Conservation (phyloP, 2,797 vertebrate genomes). For the Mareca strepera region DNA sequence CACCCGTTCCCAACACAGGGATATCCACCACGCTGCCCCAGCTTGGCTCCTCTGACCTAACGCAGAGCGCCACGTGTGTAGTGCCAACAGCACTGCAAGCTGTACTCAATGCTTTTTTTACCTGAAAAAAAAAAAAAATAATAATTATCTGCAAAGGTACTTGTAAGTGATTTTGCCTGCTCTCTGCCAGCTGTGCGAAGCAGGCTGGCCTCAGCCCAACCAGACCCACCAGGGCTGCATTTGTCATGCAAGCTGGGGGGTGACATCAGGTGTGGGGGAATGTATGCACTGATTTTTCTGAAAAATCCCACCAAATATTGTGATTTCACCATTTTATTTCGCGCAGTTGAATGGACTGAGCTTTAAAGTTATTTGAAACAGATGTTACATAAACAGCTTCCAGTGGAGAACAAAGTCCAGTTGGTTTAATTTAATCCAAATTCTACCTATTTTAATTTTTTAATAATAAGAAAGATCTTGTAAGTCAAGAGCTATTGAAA, state of each 20-base stretch:
- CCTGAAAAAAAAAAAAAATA: neutral
- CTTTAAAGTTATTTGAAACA: neutral
- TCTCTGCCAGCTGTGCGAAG: neutral
- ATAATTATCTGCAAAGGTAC: neutral
- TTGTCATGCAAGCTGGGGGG: neutral
- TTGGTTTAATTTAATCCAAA: neutral
- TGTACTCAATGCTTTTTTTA: accelerated
- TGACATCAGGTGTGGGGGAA: neutral
- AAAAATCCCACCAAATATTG: neutral
- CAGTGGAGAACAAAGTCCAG: constrained; percentile 23
- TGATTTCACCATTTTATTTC: neutral
- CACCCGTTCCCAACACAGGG: accelerated
- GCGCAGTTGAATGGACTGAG: neutral
- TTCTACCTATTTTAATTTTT: neutral
- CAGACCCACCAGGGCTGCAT: accelerated
- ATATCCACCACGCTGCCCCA: accelerated
- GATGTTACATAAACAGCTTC: constrained; percentile 22
- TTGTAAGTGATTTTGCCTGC: neutral
- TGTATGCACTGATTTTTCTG: neutral
- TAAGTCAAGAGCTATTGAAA: neutral
- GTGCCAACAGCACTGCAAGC: accelerated
- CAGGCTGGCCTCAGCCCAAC: neutral
- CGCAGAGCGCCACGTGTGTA: accelerated
- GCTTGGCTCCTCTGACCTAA: neutral
- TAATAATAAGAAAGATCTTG: neutral